Base-by-base conservation (phyloP, 2,113 vertebrate species). In the Gallinago jamesoni region DNA sequence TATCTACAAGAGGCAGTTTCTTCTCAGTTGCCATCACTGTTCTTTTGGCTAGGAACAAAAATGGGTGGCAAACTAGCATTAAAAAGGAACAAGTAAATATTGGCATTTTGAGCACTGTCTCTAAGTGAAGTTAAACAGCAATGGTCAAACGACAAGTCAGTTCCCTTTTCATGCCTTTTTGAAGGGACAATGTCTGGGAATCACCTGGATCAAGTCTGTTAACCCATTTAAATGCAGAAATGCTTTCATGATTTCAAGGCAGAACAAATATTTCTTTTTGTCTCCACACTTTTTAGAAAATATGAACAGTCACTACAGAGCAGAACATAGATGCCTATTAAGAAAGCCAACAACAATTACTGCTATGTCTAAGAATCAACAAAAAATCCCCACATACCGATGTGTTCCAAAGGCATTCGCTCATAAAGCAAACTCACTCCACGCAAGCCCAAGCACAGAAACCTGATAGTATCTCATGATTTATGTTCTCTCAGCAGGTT, bases 401-500 rank as follows among this genome's bases (percentile, higher is more conserved):
- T 16, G 50, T 96, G 79, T 95, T 95, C 87, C 91, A 93, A 94
- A 93, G 80, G 90, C 80, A 87, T 92, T 82, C 0, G 2, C 77
- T 95, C 95, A 90, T 87, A 96, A 95, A 96, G 95, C 74, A 92
- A 94, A 95, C 87, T 94, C 87, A 86, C 56, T 73, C 75, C 84
- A 83, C 33, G 5, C 93, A 96, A 96, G 94, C 72, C 84, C 72
- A 30, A 96, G 94, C 91, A 96, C 57, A 96, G 96, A 94, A 95
- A 95, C 77, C 25, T 50, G 91, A 95, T 90, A 76, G 59, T 39
- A 94, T 96, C 95, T 94, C 74, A 37, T 64, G 86, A 94, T 96
- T 97, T 96, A 91, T 73, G 74, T 85, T 89, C 91, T 93, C 95
- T 87, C 93, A 94, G 94, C 95, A 94, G 96, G 96, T 92, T 94